Evolutionary conservation across 2,113 vertebrate species (phyloP), one percentile per base, ranked within the genome.

Genomic region (Murina feae): DNA sequence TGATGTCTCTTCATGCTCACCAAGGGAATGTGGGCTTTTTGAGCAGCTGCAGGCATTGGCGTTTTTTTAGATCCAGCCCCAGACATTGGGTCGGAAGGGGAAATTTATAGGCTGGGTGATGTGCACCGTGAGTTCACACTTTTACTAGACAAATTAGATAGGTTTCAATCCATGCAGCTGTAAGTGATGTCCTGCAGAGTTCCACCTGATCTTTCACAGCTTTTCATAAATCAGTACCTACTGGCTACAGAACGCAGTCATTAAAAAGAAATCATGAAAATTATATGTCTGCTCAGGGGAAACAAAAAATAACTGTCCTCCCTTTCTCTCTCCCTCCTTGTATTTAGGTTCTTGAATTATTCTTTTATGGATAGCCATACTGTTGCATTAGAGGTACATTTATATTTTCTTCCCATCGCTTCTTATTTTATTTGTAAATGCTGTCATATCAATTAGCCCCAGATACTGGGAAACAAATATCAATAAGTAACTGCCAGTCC

Each of bases 231-330:
- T 99, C 99, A 99, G 98, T 96, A 98, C 98, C 98, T 98, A 98
- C 98, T 96, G 98, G 97, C 97, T 96, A 21, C 98, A 98, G 98
- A 98, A 97, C 97, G 97, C 97, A 98, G 98, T 98, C 99, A 99
- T 99, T 99, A 99, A 99, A 99, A 99, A 99, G 99, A 99, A 99
- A 99, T 99, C 99, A 99, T 99, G 98, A 98, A 99, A 99, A 99
- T 99, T 99, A 99, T 98, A 99, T 98, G 98, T 99, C 99, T 99
- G 99, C 99, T 99, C 99, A 98, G 97, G 99, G 99, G 98, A 98
- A 98, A 96, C 37, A 97, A 98, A 97, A 97, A 55, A 98, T 97
- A 98, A 98, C 98, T 96, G 97, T 97, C 97, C 91, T 97, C 95
- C 93, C 87, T 74, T 89, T 78, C 95, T 97, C n/a, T 93, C 90